Evolutionary conservation across 2,113 vertebrate genomes (phyloP), one percentile per base, ranked within the genome.

Genomic region (Ranitomeya imitator): DNA sequence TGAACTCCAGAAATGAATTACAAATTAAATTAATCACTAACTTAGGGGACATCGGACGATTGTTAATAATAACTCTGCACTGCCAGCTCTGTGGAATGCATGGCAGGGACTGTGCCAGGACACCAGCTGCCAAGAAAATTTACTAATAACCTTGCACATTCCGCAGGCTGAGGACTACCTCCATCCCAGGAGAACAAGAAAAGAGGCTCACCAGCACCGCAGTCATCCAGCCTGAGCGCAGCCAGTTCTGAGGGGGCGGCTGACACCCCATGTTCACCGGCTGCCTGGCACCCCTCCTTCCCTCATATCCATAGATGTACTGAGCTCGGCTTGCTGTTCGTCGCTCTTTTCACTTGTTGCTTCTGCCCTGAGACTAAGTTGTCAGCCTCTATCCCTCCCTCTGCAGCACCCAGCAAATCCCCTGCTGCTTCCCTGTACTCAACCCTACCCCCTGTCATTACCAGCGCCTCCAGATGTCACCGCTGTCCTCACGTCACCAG

Each of bases 151-250:
- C 19, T 8, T 77, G 6, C 11, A 52, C 18, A 77, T 7, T 21
- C 18, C 45, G 4, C 18, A 11, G 8, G 14, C 13, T 45, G 16
- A 76, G 11, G 45, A 52, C 8, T 7, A 73, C 26, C 14, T 37
- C 23, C 12, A 15, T 16, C 67, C 9, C 26, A 10, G 67, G 23
- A 4, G 67, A 31, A 31, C 10, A 37, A 74, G 37, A 74, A 74
- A 45, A n/a, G 76, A 51, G 5, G n/a, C 86, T 88, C 31, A 88
- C 79, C 86, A 88, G 86, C 52, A 83, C 37, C 73, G 83, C 57
- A 0, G 14, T 19, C 23, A 61, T 63, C 86, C 86, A 88, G 80
- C 67, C 79, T 55, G 79, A 52, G 16, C 86, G 86, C 45, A 23
- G 79, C 57, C 67, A 73, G 19, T 61, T 88, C 31, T 82, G 80